Evolutionary conservation across 2,797 vertebrate genomes (phyloP).

Genomic region (Eleutherodactylus coqui): DNA sequence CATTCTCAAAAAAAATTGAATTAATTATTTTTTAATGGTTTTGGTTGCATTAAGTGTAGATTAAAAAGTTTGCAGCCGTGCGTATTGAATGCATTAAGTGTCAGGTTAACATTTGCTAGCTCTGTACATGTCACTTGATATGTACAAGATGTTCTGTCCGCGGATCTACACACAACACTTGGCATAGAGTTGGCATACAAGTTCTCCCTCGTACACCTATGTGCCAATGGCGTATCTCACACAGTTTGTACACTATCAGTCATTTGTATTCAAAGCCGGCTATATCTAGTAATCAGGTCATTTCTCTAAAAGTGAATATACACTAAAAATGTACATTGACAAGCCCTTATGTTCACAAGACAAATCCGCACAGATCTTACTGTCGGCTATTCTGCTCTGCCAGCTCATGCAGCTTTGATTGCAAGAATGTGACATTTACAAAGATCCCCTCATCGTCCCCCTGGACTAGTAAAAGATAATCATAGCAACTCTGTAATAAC

Average conservation of each 20-base stretch:
- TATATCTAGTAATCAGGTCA: not conserved
- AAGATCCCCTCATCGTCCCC: conserved; percentile 44
- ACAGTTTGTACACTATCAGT: not conserved
- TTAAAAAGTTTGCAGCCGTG: too few species aligned
- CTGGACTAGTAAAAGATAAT: conserved; percentile 52
- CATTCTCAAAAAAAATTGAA: too few species aligned
- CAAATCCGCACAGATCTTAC: not conserved
- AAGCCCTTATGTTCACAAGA: not conserved
- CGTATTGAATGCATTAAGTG: too few species aligned
- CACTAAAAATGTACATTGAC: not conserved
- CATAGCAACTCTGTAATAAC: conserved; percentile 43
- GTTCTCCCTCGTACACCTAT: not conserved
- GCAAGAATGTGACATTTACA: conserved; percentile 60
- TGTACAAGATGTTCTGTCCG: not conserved
- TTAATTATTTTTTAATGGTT: too few species aligned
- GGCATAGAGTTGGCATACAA: not conserved
- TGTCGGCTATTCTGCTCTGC: not conserved
- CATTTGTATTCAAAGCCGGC: not conserved
- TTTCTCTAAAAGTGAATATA: too few species aligned
- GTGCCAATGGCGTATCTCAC: not conserved
- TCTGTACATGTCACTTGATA: conserved; percentile 17
- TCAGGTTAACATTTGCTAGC: too few species aligned
- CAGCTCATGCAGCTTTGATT: conserved; percentile 21
- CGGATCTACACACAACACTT: conserved; percentile 1
- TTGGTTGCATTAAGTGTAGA: too few species aligned